Evolutionary conservation across 1,140 invertebrate genomes (phyloP).

Genomic region (Rhagoletis pomonella): DNA sequence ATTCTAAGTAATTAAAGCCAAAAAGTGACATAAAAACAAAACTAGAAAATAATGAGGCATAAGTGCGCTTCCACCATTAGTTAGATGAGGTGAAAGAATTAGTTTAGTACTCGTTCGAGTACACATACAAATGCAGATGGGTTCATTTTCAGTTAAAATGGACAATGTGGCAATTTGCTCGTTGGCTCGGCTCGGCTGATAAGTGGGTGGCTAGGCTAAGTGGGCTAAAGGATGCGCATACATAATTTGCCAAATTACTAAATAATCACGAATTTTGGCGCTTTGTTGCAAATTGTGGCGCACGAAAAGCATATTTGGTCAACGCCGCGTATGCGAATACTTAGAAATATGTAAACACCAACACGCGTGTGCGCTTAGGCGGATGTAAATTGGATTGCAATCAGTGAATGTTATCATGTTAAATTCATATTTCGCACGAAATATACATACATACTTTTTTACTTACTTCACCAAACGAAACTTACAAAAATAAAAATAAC

Average conservation of each 20-base stretch:
- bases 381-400: background rate
- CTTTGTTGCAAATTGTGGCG: conserved; percentile 61
- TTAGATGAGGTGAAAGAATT: too few species aligned
- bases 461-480: background rate
- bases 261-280: conserved; percentile 70
- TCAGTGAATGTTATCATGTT: background rate
- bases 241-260: conserved; percentile 72
- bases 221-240: conserved; percentile 57
- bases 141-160: too few species aligned
- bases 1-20: too few species aligned
- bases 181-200: background rate
- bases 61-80: too few species aligned
- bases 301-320: conserved; percentile 4
- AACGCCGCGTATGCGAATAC: background rate
- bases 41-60: too few species aligned
- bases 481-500: background rate
- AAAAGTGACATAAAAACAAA: too few species aligned
- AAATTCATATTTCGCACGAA: background rate
- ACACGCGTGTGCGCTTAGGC: background rate
- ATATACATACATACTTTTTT: background rate
- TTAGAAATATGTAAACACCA: background rate
- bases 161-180: too few species aligned
- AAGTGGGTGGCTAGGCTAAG: background rate
- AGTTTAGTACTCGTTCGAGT: too few species aligned
- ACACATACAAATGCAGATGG: too few species aligned